phyloP scores from a whole-genome alignment of 2,888 invertebrate species.

The Ichneumoninae sp. region DNA sequence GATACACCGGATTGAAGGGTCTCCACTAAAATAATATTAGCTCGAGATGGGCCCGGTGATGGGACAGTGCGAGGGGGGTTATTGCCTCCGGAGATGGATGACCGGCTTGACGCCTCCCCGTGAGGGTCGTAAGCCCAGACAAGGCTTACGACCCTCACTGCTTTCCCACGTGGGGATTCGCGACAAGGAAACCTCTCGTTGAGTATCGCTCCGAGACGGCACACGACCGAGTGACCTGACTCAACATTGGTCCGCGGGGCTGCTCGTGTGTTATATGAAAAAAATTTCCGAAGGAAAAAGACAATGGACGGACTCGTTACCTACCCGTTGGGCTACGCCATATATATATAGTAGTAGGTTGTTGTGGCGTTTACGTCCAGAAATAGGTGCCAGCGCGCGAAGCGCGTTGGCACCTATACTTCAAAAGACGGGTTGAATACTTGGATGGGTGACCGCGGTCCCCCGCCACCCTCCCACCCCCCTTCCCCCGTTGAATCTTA shows the following conservation, averaged over 20 bases:
- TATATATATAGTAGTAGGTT: too few relatives aligned
- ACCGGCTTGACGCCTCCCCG: constrained; percentile 29
- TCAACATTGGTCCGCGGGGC: constrained; percentile 25
- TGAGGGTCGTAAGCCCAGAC: constrained; percentile 52
- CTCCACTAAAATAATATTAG: constrained; percentile 75
- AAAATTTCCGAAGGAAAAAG: constrained; percentile 14
- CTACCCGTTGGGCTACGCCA: not conserved
- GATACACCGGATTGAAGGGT: constrained; percentile 64
- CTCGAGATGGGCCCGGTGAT: constrained; percentile 72
- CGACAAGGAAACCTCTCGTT: constrained; percentile 26
- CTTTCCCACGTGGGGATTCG: constrained; percentile 44
- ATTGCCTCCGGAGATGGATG: constrained; percentile 67
- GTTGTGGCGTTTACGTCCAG: too few relatives aligned
- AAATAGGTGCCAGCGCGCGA: too few relatives aligned
- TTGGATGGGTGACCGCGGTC: too few relatives aligned
- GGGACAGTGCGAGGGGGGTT: constrained; percentile 65
- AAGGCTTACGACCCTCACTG: too few relatives aligned
- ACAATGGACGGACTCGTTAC: constrained; percentile 5
- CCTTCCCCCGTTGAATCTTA: too few relatives aligned
- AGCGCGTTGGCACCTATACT: too few relatives aligned
- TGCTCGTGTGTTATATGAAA: constrained; percentile 44
- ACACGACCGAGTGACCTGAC: constrained; percentile 49
- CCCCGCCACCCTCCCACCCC: too few relatives aligned
- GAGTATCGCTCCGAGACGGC: constrained; percentile 37
- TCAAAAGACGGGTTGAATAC: too few relatives aligned